Conservation (phyloP, 2,797 vertebrate genomes). For the Diplodus puntazzo region DNA sequence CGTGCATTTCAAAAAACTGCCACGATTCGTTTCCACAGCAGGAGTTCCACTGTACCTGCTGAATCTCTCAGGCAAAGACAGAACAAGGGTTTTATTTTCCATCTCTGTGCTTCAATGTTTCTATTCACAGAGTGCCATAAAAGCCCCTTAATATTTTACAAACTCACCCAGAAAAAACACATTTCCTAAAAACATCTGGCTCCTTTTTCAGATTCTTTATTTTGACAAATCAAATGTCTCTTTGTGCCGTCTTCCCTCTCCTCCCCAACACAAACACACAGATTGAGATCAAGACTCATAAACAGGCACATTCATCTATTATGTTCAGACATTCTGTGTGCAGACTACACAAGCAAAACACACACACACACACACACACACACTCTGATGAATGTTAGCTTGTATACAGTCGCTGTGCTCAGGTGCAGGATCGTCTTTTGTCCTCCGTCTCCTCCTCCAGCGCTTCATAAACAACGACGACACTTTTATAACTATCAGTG, state of each 20-base stretch:
- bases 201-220: neutral
- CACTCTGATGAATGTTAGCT: constrained; percentile 77
- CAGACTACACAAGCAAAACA: constrained; percentile 27
- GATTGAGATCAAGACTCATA: constrained; percentile 42
- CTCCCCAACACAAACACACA: constrained; percentile 1
- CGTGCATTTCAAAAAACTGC: constrained; percentile 32
- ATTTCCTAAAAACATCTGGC: constrained; percentile 8
- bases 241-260: neutral
- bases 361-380: constrained; percentile 30
- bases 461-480: constrained; percentile 43
- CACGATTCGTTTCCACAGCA: constrained; percentile 35
- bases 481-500: constrained; percentile 41
- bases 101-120: neutral
- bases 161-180: neutral
- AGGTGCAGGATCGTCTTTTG: constrained; percentile 72
- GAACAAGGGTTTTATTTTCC: constrained; percentile 17
- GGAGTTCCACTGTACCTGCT: constrained; percentile 8
- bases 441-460: constrained; percentile 47
- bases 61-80: constrained; percentile 20
- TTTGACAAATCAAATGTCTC: neutral
- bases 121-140: no score
- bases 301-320: constrained; percentile 44
- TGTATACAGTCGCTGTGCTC: constrained; percentile 62
- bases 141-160: neutral
- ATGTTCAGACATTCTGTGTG: constrained; percentile 27